These are phyloP conservation scores for Listronotus bonariensis DNA, from an alignment of 1,140 invertebrate genomes.

Conservation along the genomic window DNA sequence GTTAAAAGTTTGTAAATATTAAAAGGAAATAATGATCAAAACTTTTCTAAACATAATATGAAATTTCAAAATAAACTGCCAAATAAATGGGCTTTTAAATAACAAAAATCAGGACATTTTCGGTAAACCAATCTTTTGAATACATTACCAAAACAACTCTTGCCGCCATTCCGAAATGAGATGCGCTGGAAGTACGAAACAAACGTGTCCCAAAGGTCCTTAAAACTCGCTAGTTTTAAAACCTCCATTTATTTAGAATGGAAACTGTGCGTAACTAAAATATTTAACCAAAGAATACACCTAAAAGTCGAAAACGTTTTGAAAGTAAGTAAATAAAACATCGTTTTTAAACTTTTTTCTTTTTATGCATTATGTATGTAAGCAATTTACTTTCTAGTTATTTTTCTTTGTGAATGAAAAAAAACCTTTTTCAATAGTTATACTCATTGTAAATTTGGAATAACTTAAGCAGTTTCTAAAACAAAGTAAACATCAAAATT, in stretches of 20 bases:
- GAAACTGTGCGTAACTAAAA: slow-evolving; percentile 34
- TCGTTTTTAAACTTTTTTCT: slow-evolving; percentile 19
- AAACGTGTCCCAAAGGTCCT: slow-evolving; percentile 26
- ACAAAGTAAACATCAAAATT: too few species aligned
- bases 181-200: slow-evolving; percentile 8
- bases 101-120: not conserved
- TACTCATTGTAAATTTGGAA: too few species aligned
- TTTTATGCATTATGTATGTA: slow-evolving; percentile 23
- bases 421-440: too few species aligned
- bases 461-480: too few species aligned
- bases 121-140: slow-evolving; percentile 2
- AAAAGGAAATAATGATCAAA: too few species aligned
- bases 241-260: slow-evolving; percentile 31
- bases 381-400: slow-evolving; percentile 11
- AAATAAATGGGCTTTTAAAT: too few species aligned
- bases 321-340: slow-evolving; percentile 30
- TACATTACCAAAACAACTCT: not conserved
- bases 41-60: not conserved
- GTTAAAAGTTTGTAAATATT: too few species aligned
- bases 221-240: slow-evolving; percentile 21
- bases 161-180: slow-evolving; percentile 2
- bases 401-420: not conserved
- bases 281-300: slow-evolving; percentile 24
- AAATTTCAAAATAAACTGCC: too few species aligned
- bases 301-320: slow-evolving; percentile 24